Conservation (phyloP, 2,797 vertebrate species). For the Eulemur mongoz region DNA sequence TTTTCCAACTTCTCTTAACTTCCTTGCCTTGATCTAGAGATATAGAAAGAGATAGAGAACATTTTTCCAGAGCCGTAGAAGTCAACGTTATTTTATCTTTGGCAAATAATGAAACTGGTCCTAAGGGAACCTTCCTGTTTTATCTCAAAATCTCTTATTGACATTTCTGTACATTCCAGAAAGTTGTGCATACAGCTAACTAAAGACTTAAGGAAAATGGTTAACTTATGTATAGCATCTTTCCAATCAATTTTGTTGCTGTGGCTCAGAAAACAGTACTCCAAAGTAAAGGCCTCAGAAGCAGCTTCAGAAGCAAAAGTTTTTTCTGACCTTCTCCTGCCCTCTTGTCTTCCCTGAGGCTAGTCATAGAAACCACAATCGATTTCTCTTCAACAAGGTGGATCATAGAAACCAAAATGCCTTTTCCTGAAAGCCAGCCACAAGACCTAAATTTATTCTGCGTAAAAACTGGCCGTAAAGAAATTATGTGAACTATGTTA, state of each 20-base stretch:
- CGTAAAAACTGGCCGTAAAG: neutral
- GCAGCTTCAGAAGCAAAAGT: neutral
- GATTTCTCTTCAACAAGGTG: neutral
- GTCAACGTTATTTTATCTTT: conserved; percentile 46
- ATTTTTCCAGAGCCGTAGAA: neutral
- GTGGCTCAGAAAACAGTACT: neutral
- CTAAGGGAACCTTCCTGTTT: neutral
- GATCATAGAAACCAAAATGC: neutral
- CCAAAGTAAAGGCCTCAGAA: neutral
- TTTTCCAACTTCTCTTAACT: neutral
- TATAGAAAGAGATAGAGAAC: neutral
- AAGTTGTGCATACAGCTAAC: neutral
- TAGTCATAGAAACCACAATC: neutral
- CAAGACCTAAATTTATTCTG: neutral
- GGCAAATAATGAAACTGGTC: conserved; percentile 2
- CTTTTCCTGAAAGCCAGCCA: neutral
- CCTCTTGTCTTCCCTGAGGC: neutral
- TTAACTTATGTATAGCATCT: neutral
- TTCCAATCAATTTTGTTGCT: neutral
- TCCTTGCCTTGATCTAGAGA: neutral
- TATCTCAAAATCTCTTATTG: neutral
- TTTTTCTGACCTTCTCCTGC: neutral
- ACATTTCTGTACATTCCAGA: conserved; percentile 10
- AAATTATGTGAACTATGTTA: neutral
- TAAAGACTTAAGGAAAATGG: neutral